Percentiles rank a stretch among this genome's conserved stretches.
phyloP scores from a whole-genome alignment of 2,113 vertebrate species.

The Fregetta grallaria region DNA sequence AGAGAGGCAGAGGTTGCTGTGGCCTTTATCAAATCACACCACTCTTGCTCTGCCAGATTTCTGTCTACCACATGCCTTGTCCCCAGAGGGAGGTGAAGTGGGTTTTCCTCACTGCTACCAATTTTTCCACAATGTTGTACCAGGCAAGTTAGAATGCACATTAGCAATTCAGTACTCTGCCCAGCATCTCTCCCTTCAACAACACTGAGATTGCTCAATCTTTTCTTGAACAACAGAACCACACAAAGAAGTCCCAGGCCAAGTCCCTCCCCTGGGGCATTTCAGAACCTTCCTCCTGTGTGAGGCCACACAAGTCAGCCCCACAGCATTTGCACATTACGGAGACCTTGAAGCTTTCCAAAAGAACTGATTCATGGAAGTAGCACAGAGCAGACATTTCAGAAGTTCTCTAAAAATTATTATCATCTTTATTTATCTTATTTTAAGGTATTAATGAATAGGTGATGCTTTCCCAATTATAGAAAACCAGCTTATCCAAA shows the following conservation, averaged over 20 bases:
- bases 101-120: not conserved
- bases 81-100: not conserved
- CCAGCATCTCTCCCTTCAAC: not conserved
- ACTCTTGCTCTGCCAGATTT: not conserved
- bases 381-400: not conserved
- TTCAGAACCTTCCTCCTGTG: not conserved
- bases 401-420: not conserved
- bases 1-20: not conserved
- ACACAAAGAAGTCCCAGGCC: not conserved
- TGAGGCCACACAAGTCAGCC: not conserved
- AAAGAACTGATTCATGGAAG: not conserved
- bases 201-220: not conserved
- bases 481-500: not conserved
- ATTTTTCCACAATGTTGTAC: not conserved
- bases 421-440: not conserved
- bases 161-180: not conserved
- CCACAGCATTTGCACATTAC: accelerated
- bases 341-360: not conserved
- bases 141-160: not conserved
- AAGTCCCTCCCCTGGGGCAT: accelerated
- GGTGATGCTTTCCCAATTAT: not conserved
- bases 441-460: not conserved
- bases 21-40: not conserved
- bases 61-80: not conserved
- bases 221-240: not conserved